Base-by-base conservation (phyloP, 1,140 invertebrate genomes). In the Anastatus disparis region DNA sequence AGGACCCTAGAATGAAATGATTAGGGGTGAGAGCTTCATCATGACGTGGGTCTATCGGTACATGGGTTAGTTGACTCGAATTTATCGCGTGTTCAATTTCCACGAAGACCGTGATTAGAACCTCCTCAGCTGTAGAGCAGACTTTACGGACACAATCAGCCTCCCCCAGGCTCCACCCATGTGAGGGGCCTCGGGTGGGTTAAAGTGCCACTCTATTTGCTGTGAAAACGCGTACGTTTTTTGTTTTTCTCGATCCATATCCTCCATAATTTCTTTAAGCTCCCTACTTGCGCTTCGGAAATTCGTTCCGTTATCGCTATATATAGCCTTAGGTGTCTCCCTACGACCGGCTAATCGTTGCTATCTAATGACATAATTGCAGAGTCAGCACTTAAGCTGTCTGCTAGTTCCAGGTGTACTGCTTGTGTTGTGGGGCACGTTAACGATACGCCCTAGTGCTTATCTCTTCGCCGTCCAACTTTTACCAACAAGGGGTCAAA, bases 371-470 rank as follows among this genome's bases (percentile, higher is more conserved):
- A 76, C 65, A 76, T 75, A 22, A 79, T 75, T 13, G 71, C 40
- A 0, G 76, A 74, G 20, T 76, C 74, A 0, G 74, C 65, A 6
- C 71, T 74, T 7, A 77, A 70, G 24, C 52, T 63, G 9, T 24
- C 4, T 0, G 74, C 76, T 0, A 81, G 6, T 61, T 80, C 77
- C 2, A 81, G 17, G n/a, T 80, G 75, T 9, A 79, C 68, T 1
- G 77, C 79, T 48, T 74, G 26, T 1, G 74, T 71, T 20, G 70
- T 73, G 12, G 78, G n/a, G 46, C 76, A 79, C 0, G 74, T 77
- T 13, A 80, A 80, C 2, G 87, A 26, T 10, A 73, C 77, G 3
- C 82, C 72, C 53, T 75, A 85, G n/a, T 77, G 48, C 53, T 84
- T 85, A 20, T 79, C 72, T 13, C 22, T 66, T 0, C 74, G 68